phyloP scores from a whole-genome alignment of 2,888 invertebrate genomes.

The Dryadula phaetusa region DNA sequence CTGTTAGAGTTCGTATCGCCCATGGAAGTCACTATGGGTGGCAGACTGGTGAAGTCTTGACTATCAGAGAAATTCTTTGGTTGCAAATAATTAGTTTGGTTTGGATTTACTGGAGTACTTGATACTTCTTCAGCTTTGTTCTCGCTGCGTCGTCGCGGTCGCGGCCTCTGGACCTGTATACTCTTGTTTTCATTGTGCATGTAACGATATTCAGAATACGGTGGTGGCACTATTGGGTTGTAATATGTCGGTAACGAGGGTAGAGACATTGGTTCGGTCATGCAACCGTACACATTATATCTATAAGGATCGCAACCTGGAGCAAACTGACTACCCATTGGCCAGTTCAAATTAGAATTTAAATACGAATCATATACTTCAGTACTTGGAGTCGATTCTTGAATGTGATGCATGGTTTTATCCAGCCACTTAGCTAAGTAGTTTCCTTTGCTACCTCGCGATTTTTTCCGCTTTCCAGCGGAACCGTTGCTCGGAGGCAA shows the following conservation, averaged over 20 bases:
- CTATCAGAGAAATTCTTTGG: slow-evolving; percentile 74
- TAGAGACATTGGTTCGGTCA: slow-evolving; percentile 86
- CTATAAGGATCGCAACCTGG: slow-evolving; percentile 78
- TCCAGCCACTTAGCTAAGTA: slow-evolving; percentile 82
- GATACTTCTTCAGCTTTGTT: slow-evolving; percentile 65
- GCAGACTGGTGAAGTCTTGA: slow-evolving; percentile 87
- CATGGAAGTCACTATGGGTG: slow-evolving; percentile 86
- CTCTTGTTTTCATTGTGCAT: slow-evolving; percentile 67
- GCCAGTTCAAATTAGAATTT: slow-evolving; percentile 65
- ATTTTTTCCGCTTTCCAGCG: slow-evolving; percentile 80
- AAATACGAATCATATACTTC: slow-evolving; percentile 70
- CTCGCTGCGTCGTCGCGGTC: slow-evolving; percentile 62
- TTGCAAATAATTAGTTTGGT: slow-evolving; percentile 63
- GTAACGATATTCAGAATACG: slow-evolving; percentile 69
- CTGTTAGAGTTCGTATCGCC: slow-evolving; percentile 77
- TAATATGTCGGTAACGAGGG: slow-evolving; percentile 86
- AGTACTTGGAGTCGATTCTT: slow-evolving; percentile 69
- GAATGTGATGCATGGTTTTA: slow-evolving; percentile 75
- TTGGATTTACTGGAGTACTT: slow-evolving; percentile 59
- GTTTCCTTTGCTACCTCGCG: slow-evolving; percentile 70
- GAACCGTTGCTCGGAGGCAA: slow-evolving; percentile 67
- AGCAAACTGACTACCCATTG: slow-evolving; percentile 67
- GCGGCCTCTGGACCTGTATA: slow-evolving; percentile 68
- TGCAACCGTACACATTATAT: slow-evolving; percentile 79
- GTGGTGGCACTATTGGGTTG: slow-evolving; percentile 62